Base-by-base conservation (phyloP, 2,888 invertebrate genomes). In the Hirtodrosophila histrioides region DNA sequence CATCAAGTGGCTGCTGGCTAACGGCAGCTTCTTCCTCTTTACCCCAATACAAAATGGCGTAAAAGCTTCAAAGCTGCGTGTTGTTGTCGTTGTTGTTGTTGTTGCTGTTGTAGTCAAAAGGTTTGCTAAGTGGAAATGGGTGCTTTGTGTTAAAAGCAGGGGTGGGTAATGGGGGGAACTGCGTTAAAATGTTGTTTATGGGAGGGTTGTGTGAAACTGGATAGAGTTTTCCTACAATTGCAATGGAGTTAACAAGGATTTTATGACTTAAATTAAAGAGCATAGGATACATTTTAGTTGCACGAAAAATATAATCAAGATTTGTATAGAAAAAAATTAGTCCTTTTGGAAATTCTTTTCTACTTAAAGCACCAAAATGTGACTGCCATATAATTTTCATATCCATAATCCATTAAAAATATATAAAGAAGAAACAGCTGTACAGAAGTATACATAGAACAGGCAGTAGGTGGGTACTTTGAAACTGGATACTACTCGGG, bases 71-170 rank as follows among this genome's bases (percentile, higher is more conserved):
- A 71, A 62, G 60, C 56, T 48, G 39, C 39, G 23, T 45, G 33
- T 39, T 45, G 46, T 40, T 48, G 12, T 48, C 55, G 40, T 27
- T 54, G 54, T 35, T 53, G 29, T 33, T 55, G 35, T 11, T 37
- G 4, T 36, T 36, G 31, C 44, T 35, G 37, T 45, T 33, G 11
- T 51, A 41, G 62, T 66, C 79, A 63, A 69, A 83, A 86, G 69
- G 84, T 80, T 86, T 56, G 54, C 78, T 73, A 86, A 80, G 84
- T 80, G 86, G 64, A 67, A 83, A 83, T 86, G 60, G 86, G 62
- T 86, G 61, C 81, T 86, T 67, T 54, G 63, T 41, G 49, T 11
- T 58, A 40, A 48, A 37, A 41, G 24, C 9, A 10, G 12, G n/a
- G 35, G 4, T 27, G 27, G 3, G 0, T 4, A 8, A 12, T 0